A percentile compares a stretch with the other conserved stretches of the same genome.
These are phyloP conservation scores for Protodeltote pygarga DNA, from an alignment of 2,888 invertebrate genomes.

Conservation along the genomic window DNA sequence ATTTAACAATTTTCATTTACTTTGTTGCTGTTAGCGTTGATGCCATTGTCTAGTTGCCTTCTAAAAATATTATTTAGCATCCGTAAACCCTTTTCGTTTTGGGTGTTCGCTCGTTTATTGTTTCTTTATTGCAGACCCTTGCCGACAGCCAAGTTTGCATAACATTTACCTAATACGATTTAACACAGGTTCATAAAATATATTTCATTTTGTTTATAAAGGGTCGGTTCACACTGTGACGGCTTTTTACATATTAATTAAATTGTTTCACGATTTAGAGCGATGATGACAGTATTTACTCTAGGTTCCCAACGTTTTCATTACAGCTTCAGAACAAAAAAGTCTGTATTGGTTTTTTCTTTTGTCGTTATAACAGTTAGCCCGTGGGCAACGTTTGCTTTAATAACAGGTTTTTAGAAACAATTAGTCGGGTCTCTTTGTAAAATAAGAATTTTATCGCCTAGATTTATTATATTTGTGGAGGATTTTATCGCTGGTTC, in stretches of 20 bases:
- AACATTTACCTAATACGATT: conserved; percentile 64
- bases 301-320: conserved; percentile 52
- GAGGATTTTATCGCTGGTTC: conserved; percentile 77
- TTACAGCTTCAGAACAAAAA: conserved; percentile 45
- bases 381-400: conserved; percentile 65
- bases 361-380: conserved; percentile 41
- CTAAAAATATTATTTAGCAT: conserved; percentile 66
- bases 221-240: conserved; percentile 22
- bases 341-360: conserved; percentile 56
- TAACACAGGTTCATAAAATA: conserved; percentile 55
- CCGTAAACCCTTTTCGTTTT: conserved; percentile 71
- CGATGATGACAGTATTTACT: conserved; percentile 48
- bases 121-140: conserved; percentile 72
- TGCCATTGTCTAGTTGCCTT: conserved; percentile 71
- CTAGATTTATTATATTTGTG: conserved; percentile 84
- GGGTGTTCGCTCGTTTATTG: conserved; percentile 74
- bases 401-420: conserved; percentile 79
- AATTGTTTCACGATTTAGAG: conserved; percentile 50
- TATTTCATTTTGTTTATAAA: conserved; percentile 52
- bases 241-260: conserved; percentile 45
- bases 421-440: conserved; percentile 79
- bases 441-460: conserved; percentile 77
- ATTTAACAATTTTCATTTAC: conserved; percentile 68
- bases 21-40: conserved; percentile 65
- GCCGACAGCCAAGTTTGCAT: conserved; percentile 73